A percentile compares a stretch with the other conserved stretches of the same genome.
These are phyloP conservation scores for Aphelenchoides avenae DNA, from an alignment of 1,140 invertebrate genomes.

Conservation along the genomic window DNA sequence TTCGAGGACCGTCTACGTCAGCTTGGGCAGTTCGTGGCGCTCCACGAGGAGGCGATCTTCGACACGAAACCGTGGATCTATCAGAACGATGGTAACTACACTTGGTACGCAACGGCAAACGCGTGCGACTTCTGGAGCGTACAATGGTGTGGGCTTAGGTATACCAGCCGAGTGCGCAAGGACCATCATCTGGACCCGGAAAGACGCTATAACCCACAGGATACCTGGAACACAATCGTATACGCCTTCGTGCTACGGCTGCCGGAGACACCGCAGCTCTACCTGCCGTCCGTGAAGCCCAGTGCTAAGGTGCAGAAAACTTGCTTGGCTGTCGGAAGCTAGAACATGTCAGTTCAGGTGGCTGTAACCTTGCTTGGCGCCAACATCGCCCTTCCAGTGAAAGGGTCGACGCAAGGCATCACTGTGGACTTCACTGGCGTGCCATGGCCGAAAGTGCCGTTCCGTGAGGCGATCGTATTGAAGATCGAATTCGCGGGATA, in stretches of 20 bases:
- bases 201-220: slow-evolving; percentile 29
- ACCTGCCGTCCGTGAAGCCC: slow-evolving; percentile 27
- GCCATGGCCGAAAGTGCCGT: slow-evolving; percentile 28
- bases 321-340: not conserved
- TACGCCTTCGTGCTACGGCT: slow-evolving; percentile 32
- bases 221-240: slow-evolving; percentile 30
- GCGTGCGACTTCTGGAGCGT: slow-evolving; percentile 3
- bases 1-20: slow-evolving; percentile 77
- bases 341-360: slow-evolving; percentile 26
- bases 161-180: slow-evolving; percentile 27
- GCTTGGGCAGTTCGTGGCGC: slow-evolving; percentile 71
- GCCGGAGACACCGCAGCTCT: slow-evolving; percentile 14
- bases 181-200: not conserved
- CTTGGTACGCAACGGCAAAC: no score
- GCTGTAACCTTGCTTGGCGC: slow-evolving; percentile 42
- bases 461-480: slow-evolving; percentile 40
- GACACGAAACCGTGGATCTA: slow-evolving; percentile 66
- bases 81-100: slow-evolving; percentile 46
- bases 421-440: slow-evolving; percentile 14
- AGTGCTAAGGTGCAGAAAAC: slow-evolving; percentile 32
- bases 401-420: slow-evolving; percentile 3
- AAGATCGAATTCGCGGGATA: slow-evolving; percentile 50
- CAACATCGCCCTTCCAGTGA: slow-evolving; percentile 9
- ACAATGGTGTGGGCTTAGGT: slow-evolving; percentile 16
- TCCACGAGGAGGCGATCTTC: slow-evolving; percentile 86